A percentile compares a stretch with the other conserved stretches of the same genome.
Evolutionary conservation across 1,140 invertebrate species (phyloP).

Genomic region (Drosophila sechellia): DNA sequence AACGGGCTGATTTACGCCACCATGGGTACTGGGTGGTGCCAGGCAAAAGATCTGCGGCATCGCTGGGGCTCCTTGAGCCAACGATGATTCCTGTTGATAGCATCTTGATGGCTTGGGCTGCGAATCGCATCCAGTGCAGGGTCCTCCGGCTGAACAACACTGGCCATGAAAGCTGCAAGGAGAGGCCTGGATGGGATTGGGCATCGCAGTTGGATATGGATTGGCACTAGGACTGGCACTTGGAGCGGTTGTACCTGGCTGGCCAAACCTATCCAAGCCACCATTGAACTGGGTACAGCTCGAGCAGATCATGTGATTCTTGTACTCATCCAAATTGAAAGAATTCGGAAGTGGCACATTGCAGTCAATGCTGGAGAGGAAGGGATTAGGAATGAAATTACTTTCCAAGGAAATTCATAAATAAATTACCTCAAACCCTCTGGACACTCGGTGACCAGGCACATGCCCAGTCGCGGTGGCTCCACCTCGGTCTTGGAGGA

Average conservation of each 20-base stretch:
- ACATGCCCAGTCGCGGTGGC: slow-evolving; percentile 45
- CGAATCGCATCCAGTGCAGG: slow-evolving; percentile 12
- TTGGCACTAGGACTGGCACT: not conserved
- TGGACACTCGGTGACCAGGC: slow-evolving; percentile 60
- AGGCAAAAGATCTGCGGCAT: slow-evolving; percentile 18
- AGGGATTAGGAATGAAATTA: too few relatives aligned
- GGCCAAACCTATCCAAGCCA: slow-evolving; percentile 1
- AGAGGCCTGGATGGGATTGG: slow-evolving; percentile 4
- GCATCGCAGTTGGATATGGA: not conserved
- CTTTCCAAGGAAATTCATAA: too few relatives aligned
- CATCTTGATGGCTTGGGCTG: not conserved
- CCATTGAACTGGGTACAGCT: slow-evolving; percentile 2
- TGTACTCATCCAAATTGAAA: slow-evolving; percentile 45
- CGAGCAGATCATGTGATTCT: slow-evolving; percentile 22
- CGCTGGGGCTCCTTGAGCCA: not conserved
- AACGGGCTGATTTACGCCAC: not conserved
- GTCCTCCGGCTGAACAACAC: slow-evolving; percentile 6
- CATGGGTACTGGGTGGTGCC: not conserved
- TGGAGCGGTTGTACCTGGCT: not conserved
- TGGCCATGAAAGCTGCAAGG: slow-evolving; percentile 21
- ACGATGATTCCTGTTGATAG: slow-evolving; percentile 4
- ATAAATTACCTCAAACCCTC: slow-evolving; percentile 58
- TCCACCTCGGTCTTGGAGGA: slow-evolving; percentile 17
- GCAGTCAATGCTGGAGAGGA: slow-evolving; percentile 52
- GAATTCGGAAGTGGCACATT: slow-evolving; percentile 56